Evolutionary conservation across 2,797 vertebrate species (phyloP).

Genomic region (Falco peregrinus): DNA sequence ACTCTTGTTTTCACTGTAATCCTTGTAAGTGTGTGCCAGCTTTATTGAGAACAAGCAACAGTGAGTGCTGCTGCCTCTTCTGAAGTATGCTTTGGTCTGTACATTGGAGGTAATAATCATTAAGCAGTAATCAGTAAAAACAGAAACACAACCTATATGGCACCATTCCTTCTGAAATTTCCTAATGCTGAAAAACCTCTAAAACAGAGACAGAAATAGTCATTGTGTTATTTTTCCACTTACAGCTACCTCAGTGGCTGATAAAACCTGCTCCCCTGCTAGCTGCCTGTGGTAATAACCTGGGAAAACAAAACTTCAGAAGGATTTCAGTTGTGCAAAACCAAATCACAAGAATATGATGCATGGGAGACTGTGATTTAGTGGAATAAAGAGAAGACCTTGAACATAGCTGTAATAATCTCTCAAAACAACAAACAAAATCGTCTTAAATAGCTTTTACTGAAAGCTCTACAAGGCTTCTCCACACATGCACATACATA

Average conservation of each 20-base stretch:
- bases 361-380: neutral
- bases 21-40: neutral
- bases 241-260: neutral
- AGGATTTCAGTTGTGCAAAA: neutral
- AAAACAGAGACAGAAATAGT: neutral
- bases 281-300: neutral
- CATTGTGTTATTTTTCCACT: neutral
- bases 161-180: neutral
- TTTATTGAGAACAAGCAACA: neutral
- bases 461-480: neutral
- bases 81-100: neutral
- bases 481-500: neutral
- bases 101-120: neutral
- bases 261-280: neutral
- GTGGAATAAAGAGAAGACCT: neutral
- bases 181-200: neutral
- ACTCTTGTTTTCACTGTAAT: neutral
- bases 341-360: neutral
- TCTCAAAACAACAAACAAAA: neutral
- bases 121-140: neutral
- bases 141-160: neutral
- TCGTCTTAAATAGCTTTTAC: neutral
- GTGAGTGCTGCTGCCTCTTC: neutral
- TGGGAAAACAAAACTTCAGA: neutral
- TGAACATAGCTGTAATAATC: neutral